Evolutionary conservation across 2,113 vertebrate genomes (phyloP).

Genomic region (Clarias gariepinus): DNA sequence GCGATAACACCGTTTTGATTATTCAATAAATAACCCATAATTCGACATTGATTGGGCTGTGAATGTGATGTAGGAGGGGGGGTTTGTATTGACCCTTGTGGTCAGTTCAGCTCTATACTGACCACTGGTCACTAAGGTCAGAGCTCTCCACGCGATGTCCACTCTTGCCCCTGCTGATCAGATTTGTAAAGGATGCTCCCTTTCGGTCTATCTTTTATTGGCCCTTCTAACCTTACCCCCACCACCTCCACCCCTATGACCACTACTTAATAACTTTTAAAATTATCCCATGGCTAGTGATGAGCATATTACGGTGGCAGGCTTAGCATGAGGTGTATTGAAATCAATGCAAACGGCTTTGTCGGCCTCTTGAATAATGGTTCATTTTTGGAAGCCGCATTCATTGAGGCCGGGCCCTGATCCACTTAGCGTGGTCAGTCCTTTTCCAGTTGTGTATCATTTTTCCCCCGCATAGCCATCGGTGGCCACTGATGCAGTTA

Average conservation of each 20-base stretch:
- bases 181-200: slow-evolving; percentile 73
- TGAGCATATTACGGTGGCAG: slow-evolving; percentile 62
- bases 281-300: slow-evolving; percentile 68
- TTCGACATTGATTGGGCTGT: slow-evolving; percentile 82
- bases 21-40: slow-evolving; percentile 87
- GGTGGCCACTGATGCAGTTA: slow-evolving; percentile 78
- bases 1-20: slow-evolving; percentile 80
- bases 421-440: slow-evolving; percentile 58
- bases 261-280: slow-evolving; percentile 67
- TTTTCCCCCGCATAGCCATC: slow-evolving; percentile 74
- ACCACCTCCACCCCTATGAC: slow-evolving; percentile 57
- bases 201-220: slow-evolving; percentile 67
- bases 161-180: slow-evolving; percentile 62
- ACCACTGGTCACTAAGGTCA: slow-evolving; percentile 72
- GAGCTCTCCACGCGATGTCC: slow-evolving; percentile 45
- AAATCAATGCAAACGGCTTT: slow-evolving; percentile 71
- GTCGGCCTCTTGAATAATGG: slow-evolving; percentile 72
- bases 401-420: slow-evolving; percentile 66
- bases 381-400: slow-evolving; percentile 72
- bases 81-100: slow-evolving; percentile 72
- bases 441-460: slow-evolving; percentile 55
- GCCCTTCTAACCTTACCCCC: slow-evolving; percentile 18
- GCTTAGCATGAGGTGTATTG: slow-evolving; percentile 74
- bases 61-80: slow-evolving; percentile 65
- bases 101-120: slow-evolving; percentile 73